phyloP scores from a whole-genome alignment of 2,888 invertebrate species.

The Dolichomitus sp. region DNA sequence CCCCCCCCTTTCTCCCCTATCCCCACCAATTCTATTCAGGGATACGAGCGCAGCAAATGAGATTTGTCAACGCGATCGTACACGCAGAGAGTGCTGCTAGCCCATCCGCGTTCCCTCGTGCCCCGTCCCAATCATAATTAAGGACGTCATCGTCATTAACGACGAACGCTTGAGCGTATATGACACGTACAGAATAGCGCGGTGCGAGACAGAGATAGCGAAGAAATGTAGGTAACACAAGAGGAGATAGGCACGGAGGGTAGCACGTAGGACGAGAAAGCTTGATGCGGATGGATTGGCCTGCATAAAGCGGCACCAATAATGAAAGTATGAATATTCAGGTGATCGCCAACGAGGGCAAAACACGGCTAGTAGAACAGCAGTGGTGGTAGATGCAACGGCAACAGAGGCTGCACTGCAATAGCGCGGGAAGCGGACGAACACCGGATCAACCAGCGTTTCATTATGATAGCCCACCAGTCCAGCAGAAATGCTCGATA shows the following conservation, averaged over 20 bases:
- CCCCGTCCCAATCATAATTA: slow-evolving; percentile 65
- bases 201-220: slow-evolving; percentile 32
- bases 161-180: slow-evolving; percentile 58
- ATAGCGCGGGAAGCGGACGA: slow-evolving; percentile 11
- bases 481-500: slow-evolving; percentile 35
- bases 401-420: slow-evolving; percentile 11
- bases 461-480: slow-evolving; percentile 62
- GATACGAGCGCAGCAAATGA: slow-evolving; percentile 17
- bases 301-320: slow-evolving; percentile 70
- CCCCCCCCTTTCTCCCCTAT: too few species aligned
- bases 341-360: slow-evolving; percentile 40
- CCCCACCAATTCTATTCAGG: background rate
- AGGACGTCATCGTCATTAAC: slow-evolving; percentile 69
- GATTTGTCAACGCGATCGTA: slow-evolving; percentile 44
- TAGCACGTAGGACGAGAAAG: slow-evolving; percentile 53
- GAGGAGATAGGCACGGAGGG: background rate
- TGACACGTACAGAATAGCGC: slow-evolving; percentile 50
- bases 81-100: slow-evolving; percentile 15
- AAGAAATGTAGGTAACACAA: slow-evolving; percentile 6
- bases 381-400: background rate
- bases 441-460: slow-evolving; percentile 55
- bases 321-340: slow-evolving; percentile 80
- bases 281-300: slow-evolving; percentile 68
- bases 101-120: slow-evolving; percentile 24
- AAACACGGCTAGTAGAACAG: background rate